phyloP scores from a whole-genome alignment of 2,797 vertebrate species.

The Acridotheres tristis region DNA sequence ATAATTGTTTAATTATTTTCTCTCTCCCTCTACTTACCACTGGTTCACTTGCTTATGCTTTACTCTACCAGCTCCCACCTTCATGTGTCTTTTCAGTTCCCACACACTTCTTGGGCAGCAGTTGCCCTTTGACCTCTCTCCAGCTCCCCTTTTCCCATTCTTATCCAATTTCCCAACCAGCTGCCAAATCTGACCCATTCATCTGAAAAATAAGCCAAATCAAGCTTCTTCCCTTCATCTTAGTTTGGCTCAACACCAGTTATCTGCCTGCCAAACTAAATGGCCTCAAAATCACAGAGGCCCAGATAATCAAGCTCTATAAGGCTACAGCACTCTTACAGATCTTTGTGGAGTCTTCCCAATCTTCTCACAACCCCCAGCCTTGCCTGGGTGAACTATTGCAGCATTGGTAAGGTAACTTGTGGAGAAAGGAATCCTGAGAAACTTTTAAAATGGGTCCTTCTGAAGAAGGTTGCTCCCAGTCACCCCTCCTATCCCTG shows the following conservation, averaged over 20 bases:
- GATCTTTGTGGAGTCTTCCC: not conserved
- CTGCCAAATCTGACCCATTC: not conserved
- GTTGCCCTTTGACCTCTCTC: not conserved
- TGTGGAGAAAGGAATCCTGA: not conserved
- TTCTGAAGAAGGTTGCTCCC: not conserved
- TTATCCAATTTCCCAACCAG: not conserved
- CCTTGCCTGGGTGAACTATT: not conserved
- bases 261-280: not conserved
- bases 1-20: not conserved
- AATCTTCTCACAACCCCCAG: not conserved
- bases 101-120: not conserved
- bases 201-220: conserved; percentile 1
- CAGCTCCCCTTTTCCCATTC: not conserved
- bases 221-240: conserved; percentile 4
- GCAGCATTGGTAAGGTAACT: not conserved
- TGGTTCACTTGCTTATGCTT: not conserved
- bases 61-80: not conserved
- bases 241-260: not conserved
- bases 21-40: not conserved
- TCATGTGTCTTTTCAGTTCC: not conserved
- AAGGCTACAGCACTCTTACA: not conserved
- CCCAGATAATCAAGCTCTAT: not conserved
- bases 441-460: not conserved
- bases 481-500: not conserved
- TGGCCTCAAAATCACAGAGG: not conserved